These are phyloP conservation scores for Athalia cordata DNA, from an alignment of 2,888 invertebrate genomes.

Conservation along the genomic window DNA sequence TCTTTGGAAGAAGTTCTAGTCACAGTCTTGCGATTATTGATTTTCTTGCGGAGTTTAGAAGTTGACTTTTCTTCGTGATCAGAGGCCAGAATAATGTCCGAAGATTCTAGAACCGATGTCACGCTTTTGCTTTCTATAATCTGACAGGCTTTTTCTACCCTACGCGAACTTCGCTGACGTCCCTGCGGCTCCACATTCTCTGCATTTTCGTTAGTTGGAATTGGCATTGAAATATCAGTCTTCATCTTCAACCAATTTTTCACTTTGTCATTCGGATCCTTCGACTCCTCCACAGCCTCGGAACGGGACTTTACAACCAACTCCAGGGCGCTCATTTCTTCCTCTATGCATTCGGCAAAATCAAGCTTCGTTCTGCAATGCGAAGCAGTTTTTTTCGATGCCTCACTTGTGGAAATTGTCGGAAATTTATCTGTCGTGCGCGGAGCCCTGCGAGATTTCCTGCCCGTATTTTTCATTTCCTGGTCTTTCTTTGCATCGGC, in stretches of 20 bases:
- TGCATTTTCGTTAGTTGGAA: background rate
- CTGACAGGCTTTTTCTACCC: background rate
- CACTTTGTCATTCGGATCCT: too few relatives aligned
- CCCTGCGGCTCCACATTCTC: background rate
- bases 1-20: conserved; percentile 19
- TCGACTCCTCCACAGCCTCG: too few relatives aligned
- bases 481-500: background rate
- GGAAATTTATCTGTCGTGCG: too few relatives aligned
- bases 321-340: too few relatives aligned
- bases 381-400: too few relatives aligned
- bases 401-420: too few relatives aligned
- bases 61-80: background rate
- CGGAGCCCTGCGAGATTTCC: background rate
- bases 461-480: background rate
- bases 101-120: background rate
- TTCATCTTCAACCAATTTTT: background rate
- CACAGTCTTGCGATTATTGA: background rate
- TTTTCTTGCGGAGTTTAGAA: background rate
- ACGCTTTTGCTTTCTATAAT: background rate
- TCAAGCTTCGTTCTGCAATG: too few relatives aligned
- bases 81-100: conserved; percentile 5
- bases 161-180: background rate
- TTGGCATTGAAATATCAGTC: background rate
- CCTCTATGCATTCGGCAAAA: too few relatives aligned
- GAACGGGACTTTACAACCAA: too few relatives aligned